These are phyloP conservation scores for Scaptomyza flava DNA, from an alignment of 2,888 invertebrate genomes.

Conservation along the genomic window DNA sequence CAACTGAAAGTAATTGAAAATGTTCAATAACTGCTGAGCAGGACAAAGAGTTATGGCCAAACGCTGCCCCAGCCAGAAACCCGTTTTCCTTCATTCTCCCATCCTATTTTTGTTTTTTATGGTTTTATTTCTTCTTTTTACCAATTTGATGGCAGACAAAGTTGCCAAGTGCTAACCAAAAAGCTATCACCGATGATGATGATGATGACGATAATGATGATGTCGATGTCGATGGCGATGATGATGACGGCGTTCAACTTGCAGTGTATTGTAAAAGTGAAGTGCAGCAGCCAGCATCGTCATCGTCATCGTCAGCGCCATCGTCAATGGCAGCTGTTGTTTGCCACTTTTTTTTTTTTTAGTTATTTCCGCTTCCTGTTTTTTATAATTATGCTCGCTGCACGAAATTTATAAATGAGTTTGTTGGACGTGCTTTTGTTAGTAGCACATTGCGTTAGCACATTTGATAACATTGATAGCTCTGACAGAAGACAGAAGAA, in stretches of 20 bases:
- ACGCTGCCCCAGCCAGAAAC: conserved; percentile 36
- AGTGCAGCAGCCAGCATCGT: conserved; percentile 52
- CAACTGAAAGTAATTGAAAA: conserved; percentile 80
- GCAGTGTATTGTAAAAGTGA: conserved; percentile 61
- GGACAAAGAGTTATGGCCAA: conserved; percentile 76
- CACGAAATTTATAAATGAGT: conserved; percentile 58
- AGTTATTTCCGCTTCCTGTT: conserved; percentile 55
- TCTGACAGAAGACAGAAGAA: conserved; percentile 29
- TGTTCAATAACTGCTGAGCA: conserved; percentile 78
- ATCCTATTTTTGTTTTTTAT: conserved; percentile 8
- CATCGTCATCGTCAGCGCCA: conserved; percentile 34
- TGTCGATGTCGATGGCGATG: conserved; percentile 14
- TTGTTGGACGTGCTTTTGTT: conserved; percentile 45
- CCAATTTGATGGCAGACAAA: conserved; percentile 61
- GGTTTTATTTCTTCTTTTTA: conserved; percentile 8
- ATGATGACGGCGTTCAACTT: conserved; percentile 54
- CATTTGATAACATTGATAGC: conserved; percentile 24
- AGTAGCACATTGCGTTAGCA: conserved; percentile 19
- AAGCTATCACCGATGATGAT: conserved; percentile 57
- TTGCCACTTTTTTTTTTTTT: conserved; percentile 4
- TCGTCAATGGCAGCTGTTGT: conserved; percentile 38
- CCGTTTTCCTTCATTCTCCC: conserved; percentile 15
- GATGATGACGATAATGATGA: conserved; percentile 25
- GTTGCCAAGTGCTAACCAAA: conserved; percentile 65
- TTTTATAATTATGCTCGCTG: conserved; percentile 65